Conservation (phyloP, 2,113 vertebrate genomes). For the Oncorhynchus tshawytscha region DNA sequence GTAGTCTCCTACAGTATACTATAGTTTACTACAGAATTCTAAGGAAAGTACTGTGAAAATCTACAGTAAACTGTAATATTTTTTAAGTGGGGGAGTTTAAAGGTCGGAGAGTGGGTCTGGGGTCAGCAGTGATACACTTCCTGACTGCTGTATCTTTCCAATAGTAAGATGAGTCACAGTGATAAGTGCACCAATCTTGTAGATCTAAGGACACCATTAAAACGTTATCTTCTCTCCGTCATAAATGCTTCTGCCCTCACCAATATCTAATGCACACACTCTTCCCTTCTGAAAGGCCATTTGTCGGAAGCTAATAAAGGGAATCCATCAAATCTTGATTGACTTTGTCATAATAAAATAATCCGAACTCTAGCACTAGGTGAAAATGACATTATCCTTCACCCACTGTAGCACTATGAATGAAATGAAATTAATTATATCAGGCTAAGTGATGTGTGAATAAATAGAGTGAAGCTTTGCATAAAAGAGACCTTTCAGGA, state of each 20-base stretch:
- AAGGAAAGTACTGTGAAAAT: no score
- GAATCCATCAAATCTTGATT: conserved; percentile 62
- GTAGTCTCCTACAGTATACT: no score
- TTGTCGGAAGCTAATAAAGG: conserved; percentile 61
- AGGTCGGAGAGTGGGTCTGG: background rate
- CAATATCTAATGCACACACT: conserved; percentile 61
- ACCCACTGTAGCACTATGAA: background rate
- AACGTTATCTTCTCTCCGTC: conserved; percentile 17
- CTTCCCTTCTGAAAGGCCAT: conserved; percentile 48
- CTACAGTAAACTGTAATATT: no score
- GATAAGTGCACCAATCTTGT: background rate
- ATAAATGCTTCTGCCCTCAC: conserved; percentile 44
- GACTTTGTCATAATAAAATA: conserved; percentile 53
- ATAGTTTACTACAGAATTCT: no score
- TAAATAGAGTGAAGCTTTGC: background rate
- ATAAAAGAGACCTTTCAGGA: background rate
- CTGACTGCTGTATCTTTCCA: no score
- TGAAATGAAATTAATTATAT: background rate
- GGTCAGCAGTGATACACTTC: background rate
- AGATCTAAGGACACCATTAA: conserved; percentile 20
- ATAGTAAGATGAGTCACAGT: background rate
- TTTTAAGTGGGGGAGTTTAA: no score
- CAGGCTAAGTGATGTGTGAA: background rate
- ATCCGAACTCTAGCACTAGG: conserved; percentile 32
- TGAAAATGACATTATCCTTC: conserved; percentile 8